Evolutionary conservation across 2,797 vertebrate genomes (phyloP).

Genomic region (Morelia viridis): DNA sequence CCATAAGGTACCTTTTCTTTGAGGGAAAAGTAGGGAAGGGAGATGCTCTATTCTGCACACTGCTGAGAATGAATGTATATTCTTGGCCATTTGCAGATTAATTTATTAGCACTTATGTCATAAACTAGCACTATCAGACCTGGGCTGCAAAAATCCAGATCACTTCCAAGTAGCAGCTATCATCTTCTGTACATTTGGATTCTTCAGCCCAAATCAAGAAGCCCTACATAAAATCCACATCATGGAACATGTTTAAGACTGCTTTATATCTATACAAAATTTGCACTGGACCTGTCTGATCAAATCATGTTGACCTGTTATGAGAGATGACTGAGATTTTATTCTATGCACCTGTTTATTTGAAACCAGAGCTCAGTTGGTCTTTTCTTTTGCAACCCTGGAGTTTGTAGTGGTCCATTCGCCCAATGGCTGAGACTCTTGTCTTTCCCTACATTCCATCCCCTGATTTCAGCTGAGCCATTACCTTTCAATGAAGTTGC

Average conservation of each 20-base stretch:
- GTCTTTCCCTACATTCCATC: no score
- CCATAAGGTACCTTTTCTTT: neutral
- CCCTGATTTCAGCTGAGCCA: no score
- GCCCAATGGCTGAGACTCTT: no score
- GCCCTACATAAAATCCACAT: neutral
- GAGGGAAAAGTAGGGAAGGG: neutral
- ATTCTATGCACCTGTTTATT: no score
- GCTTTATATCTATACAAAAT: neutral
- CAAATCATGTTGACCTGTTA: no score
- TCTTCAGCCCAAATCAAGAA: neutral
- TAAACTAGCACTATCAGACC: neutral
- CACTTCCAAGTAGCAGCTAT: neutral
- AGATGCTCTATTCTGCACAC: neutral
- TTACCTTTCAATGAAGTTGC: no score
- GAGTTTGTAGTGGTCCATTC: no score
- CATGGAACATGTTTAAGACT: neutral
- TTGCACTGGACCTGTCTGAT: no score
- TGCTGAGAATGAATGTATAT: neutral
- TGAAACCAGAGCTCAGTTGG: no score
- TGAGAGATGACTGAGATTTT: no score
- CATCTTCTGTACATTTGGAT: neutral
- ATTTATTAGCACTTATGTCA: slow-evolving; percentile 27
- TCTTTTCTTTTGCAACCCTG: no score
- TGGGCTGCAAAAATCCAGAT: neutral
- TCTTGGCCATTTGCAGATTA: slow-evolving; percentile 1